Base-by-base conservation (phyloP, 2,113 vertebrate species). In the Bostrychus sinensis region DNA sequence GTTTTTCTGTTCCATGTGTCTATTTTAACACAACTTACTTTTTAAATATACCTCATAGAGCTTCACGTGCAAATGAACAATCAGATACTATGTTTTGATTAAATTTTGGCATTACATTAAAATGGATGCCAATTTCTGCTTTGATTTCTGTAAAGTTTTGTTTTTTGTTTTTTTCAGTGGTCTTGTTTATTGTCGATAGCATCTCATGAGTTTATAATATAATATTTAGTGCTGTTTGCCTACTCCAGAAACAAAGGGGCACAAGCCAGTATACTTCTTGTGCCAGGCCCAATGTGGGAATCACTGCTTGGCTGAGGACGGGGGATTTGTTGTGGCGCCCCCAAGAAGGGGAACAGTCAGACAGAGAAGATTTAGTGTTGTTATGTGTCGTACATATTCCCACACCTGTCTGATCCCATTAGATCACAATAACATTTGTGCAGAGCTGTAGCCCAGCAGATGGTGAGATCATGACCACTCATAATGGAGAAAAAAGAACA, bases 371-470 rank as follows among this genome's bases (percentile, higher is more conserved):
- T 69, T 13, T n/a, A 17, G 37, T 32, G 45, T 17, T 25, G 22
- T 57, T 62, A 60, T 43, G 16, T 14, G 22, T 58, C 39, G n/a
- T 1, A 16, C 5, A 6, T 41, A 17, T 78, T 56, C 62, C 34
- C 66, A 70, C 56, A 70, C 38, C 38, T 84, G 77, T 83, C 75
- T 70, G 62, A 64, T 83, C 42, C 20, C 37, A 45, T 81, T 81
- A 79, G 19, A 66, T 39, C 56, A 11, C 62, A 65, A 58, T n/a
- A 48, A 16, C 73, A 54, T 32, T 16, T 50, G 67, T 67, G 56
- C 62, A 22, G 41, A 25, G 38, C 73, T 57, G 75, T 32, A 22
- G 60, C 17, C 41, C 60, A 68, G 68, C 84, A 82, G 79, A 76
- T 82, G 85, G 79, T 63, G 66, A 65, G 39, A 41, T 65, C 56